Percentiles rank a stretch among this genome's conserved stretches.
phyloP scores from a whole-genome alignment of 2,113 vertebrate genomes.

The Herpetotheres cachinnans region DNA sequence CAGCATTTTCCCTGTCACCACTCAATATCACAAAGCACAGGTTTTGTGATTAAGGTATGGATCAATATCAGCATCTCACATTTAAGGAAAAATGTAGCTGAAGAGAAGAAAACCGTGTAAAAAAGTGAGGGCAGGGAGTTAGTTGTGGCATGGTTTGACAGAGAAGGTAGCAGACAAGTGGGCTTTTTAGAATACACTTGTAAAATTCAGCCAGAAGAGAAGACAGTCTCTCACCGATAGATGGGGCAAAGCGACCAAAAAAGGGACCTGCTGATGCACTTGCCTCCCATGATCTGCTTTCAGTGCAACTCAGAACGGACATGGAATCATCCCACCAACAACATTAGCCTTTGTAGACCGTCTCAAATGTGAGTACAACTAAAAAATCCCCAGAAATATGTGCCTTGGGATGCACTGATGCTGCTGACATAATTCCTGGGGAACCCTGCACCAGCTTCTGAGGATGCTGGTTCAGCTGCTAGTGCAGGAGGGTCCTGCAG shows the following conservation, averaged over 20 bases:
- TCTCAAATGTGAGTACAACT: neutral
- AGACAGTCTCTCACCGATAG: neutral
- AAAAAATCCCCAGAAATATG: neutral
- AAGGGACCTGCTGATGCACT: neutral
- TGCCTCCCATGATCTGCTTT: neutral
- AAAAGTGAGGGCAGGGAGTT: neutral
- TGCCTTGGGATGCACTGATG: neutral
- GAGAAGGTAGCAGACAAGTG: neutral
- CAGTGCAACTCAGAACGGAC: neutral
- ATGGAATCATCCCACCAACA: neutral
- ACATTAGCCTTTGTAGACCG: neutral
- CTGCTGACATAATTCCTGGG: neutral
- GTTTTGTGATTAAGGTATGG: neutral
- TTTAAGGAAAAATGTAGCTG: neutral
- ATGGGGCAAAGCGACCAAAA: neutral
- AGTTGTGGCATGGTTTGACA: neutral
- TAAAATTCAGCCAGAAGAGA: neutral
- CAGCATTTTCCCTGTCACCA: neutral
- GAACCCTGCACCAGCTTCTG: neutral
- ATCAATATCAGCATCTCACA: neutral
- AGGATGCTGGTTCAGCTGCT: neutral
- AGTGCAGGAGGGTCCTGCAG: neutral
- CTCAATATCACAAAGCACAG: neutral
- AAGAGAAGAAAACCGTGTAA: neutral
- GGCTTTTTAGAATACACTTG: neutral